Conservation (phyloP, 2,888 invertebrate species). For the Smittia sp. region DNA sequence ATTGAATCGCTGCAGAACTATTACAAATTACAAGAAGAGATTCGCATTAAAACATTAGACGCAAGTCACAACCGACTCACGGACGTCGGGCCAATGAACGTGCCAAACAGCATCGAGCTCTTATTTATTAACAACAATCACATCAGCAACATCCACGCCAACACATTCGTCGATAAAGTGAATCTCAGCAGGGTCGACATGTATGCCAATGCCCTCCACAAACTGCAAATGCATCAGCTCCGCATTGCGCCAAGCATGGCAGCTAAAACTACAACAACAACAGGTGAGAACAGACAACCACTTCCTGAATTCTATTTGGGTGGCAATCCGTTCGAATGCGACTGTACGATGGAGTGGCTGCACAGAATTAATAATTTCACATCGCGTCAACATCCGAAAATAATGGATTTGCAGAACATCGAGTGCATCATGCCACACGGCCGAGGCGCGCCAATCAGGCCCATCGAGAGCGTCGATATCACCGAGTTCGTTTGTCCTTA, state of each 20-base stretch:
- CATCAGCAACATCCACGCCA: slow-evolving; percentile 74
- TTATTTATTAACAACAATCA: slow-evolving; percentile 87
- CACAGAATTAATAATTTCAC: slow-evolving; percentile 85
- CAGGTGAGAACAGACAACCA: slow-evolving; percentile 54
- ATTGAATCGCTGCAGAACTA: slow-evolving; percentile 86
- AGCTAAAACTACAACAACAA: slow-evolving; percentile 51
- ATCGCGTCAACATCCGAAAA: slow-evolving; percentile 77
- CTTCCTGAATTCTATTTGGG: slow-evolving; percentile 88
- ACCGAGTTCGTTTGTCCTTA: slow-evolving; percentile 90
- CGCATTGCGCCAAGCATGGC: slow-evolving; percentile 68
- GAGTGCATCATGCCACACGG: slow-evolving; percentile 85
- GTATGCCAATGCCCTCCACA: slow-evolving; percentile 82
- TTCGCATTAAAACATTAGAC: slow-evolving; percentile 81
- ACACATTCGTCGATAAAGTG: slow-evolving; percentile 81
- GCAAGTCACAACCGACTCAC: slow-evolving; percentile 85
- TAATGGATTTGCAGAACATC: slow-evolving; percentile 86
- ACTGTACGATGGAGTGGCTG: slow-evolving; percentile 95
- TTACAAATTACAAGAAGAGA: slow-evolving; percentile 79
- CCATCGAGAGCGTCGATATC: slow-evolving; percentile 73
- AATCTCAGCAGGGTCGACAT: slow-evolving; percentile 85
- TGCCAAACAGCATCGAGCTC: slow-evolving; percentile 83
- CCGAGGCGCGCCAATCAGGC: slow-evolving; percentile 76
- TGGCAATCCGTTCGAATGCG: slow-evolving; percentile 91
- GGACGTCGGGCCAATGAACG: slow-evolving; percentile 76
- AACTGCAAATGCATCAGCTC: slow-evolving; percentile 77